Percentiles rank a stretch among this genome's conserved stretches.
These are phyloP conservation scores for Diadumene lineata DNA, from an alignment of 92 coral and sea anemone genomes.

Conservation along the genomic window DNA sequence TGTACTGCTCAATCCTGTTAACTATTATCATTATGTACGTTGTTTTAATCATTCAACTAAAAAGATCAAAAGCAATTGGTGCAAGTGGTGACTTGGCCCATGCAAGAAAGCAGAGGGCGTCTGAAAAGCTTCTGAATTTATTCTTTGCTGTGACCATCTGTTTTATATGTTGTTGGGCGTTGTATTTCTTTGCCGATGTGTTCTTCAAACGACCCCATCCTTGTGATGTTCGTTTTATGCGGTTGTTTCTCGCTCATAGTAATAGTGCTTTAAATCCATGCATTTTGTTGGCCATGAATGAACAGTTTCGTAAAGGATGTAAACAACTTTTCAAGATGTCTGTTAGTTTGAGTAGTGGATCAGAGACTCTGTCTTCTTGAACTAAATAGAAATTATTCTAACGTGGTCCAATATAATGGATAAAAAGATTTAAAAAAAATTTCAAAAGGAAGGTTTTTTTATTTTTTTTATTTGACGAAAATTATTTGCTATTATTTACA, in stretches of 20 bases:
- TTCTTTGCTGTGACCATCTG: constrained; percentile 40
- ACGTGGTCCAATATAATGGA: too few species aligned
- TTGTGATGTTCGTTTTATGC: constrained; percentile 42
- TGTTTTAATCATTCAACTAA: constrained; percentile 11
- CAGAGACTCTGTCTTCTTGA: neutral
- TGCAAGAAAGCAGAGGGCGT: constrained; percentile 28
- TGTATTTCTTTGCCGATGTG: constrained; percentile 47
- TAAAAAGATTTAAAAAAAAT: too few species aligned
- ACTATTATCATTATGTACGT: constrained; percentile 27
- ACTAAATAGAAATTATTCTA: neutral
- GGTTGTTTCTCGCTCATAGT: constrained; percentile 51
- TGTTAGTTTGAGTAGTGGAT: neutral
- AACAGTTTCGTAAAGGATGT: constrained; percentile 44
- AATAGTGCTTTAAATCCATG: constrained; percentile 61
- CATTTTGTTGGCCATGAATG: constrained; percentile 40
- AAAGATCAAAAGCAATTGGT: constrained; percentile 1
- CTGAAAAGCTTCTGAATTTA: constrained; percentile 38
- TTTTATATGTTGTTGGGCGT: constrained; percentile 54
- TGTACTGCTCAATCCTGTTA: constrained; percentile 38
- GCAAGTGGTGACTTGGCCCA: constrained; percentile 8
- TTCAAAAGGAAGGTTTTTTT: too few species aligned
- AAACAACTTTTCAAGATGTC: neutral
- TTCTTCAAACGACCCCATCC: neutral
- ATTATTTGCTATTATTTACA: too few species aligned
- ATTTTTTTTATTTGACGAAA: too few species aligned